Evolutionary conservation across 2,888 invertebrate genomes (phyloP), one percentile per base, ranked within the genome.

Genomic region (Latrodectus elegans): DNA sequence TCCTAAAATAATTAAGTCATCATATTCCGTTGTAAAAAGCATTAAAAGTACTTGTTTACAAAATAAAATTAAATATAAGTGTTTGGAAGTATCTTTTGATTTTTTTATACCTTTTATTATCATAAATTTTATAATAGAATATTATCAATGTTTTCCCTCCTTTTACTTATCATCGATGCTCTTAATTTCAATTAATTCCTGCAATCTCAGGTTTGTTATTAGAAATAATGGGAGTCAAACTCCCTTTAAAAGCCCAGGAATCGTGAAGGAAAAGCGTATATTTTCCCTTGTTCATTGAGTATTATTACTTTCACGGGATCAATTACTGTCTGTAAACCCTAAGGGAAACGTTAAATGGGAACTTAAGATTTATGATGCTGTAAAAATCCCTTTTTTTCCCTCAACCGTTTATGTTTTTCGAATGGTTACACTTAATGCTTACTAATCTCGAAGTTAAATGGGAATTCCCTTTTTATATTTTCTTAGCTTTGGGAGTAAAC

Each of bases 321-420:
- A 83, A 83, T 83, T 83, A 70, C 67, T 70, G 49, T 38, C 70
- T 11, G 26, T 68, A 68, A 83, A 55, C 49, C 73, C 65, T 70
- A 51, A 38, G 80, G 74, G 74, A 67, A 83, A 75, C 74, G 81
- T 73, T 81, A 81, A 70, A 68, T 68, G 70, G 67, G 26, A 71
- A 52, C 22, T 53, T 53, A 53, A 83, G 70, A 83, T 83, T 75
- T 75, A 83, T 83, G 53, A 64, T 51, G 82, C 60, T 60, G 55
- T 83, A 75, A 83, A 83, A 83, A 38, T 60, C 14, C 60, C 49
- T 74, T 81, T 81, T 81, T 38, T 38, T 38, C 3, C 38, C 38
- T 4, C 53, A 60, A 72, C 60, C 81, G 65, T 65, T 73, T 74
- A 75, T 83, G 82, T 83, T 83, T 82, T 83, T 83, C 80, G 80